These are phyloP conservation scores for Drosophila atripex DNA, from an alignment of 2,888 invertebrate genomes.

Conservation along the genomic window DNA sequence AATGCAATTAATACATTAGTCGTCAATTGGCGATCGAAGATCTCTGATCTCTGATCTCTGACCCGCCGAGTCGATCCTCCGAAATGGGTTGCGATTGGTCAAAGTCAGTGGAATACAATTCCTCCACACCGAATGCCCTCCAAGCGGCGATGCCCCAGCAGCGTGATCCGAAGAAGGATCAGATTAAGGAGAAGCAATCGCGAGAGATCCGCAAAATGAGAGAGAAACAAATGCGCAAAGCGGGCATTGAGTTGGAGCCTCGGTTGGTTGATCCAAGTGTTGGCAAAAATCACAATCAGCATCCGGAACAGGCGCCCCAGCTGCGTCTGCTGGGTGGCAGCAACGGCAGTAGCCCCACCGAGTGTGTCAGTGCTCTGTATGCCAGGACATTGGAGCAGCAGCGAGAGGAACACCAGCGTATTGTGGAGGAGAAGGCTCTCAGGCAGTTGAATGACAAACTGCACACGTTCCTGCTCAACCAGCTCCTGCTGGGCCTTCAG, in stretches of 20 bases:
- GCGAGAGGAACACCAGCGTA: slow-evolving; percentile 73
- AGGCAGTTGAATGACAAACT: slow-evolving; percentile 87
- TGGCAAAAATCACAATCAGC: not conserved
- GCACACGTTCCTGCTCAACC: slow-evolving; percentile 90
- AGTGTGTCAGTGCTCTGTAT: slow-evolving; percentile 62
- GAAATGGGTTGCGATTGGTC: slow-evolving; percentile 82
- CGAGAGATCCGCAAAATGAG: slow-evolving; percentile 73
- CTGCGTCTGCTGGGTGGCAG: slow-evolving; percentile 66
- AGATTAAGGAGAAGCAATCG: slow-evolving; percentile 75
- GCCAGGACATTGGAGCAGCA: slow-evolving; percentile 71
- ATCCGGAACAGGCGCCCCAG: slow-evolving; percentile 18
- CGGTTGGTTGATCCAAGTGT: not conserved
- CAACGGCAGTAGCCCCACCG: slow-evolving; percentile 58
- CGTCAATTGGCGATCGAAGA: slow-evolving; percentile 4
- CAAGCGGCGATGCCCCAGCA: slow-evolving; percentile 62
- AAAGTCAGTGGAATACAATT: slow-evolving; percentile 51
- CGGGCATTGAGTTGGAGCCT: slow-evolving; percentile 21
- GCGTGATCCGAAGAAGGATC: slow-evolving; percentile 50
- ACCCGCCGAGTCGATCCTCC: too few species aligned
- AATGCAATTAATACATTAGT: not conserved
- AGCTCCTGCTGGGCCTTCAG: slow-evolving; percentile 89
- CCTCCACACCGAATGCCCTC: slow-evolving; percentile 71
- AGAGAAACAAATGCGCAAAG: slow-evolving; percentile 77
- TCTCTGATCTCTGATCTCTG: not conserved
- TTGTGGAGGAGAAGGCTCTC: slow-evolving; percentile 79